Conservation (phyloP, 2,888 invertebrate genomes). For the Resseliella maxima region DNA sequence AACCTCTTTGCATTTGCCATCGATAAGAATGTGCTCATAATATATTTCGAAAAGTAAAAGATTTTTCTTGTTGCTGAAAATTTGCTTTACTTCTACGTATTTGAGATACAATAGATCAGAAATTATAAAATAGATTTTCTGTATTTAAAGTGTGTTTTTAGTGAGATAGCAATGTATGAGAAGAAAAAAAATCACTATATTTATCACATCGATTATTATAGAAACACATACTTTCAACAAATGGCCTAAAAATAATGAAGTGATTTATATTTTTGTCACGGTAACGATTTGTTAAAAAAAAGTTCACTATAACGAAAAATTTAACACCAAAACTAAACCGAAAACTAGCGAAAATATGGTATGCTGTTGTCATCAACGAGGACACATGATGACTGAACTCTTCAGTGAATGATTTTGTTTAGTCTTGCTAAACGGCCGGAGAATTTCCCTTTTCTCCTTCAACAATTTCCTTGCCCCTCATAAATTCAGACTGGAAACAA, state of each 20-base stretch:
- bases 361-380: not conserved
- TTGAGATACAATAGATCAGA: not conserved
- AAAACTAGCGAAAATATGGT: not conserved
- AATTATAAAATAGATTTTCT: not conserved
- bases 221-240: not conserved
- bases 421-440: not conserved
- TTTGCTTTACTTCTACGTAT: not conserved
- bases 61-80: not conserved
- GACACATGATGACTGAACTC: not conserved
- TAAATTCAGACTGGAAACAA: not conserved
- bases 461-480: not conserved
- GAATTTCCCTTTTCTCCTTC: conserved; percentile 40
- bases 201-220: not conserved
- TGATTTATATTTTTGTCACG: conserved; percentile 16
- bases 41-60: not conserved
- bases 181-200: not conserved
- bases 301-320: not conserved
- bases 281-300: not conserved
- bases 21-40: not conserved
- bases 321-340: not conserved
- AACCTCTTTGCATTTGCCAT: not conserved
- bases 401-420: not conserved
- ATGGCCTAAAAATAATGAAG: not conserved
- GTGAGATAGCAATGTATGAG: not conserved
- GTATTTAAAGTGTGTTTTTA: not conserved